Conservation (phyloP, 1,140 invertebrate species). For the Vanessa atalanta region DNA sequence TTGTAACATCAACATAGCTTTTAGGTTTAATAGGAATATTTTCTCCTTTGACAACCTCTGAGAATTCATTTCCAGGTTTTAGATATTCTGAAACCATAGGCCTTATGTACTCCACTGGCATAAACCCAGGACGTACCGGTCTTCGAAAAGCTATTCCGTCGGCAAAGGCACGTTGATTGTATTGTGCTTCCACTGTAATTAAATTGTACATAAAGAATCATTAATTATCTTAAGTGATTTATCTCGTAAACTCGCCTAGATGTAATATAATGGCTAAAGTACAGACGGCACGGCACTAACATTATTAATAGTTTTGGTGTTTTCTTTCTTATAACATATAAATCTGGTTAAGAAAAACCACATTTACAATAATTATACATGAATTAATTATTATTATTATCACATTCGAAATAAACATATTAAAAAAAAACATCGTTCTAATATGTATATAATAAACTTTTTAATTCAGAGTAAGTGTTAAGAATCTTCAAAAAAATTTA, state of each 20-base stretch:
- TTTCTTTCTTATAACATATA: background rate
- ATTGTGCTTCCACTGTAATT: constrained; percentile 20
- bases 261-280: no score
- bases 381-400: no score
- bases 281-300: background rate
- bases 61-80: background rate
- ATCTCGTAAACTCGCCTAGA: no score
- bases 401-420: no score
- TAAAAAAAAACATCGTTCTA: no score
- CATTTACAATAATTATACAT: no score
- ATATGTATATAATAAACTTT: no score
- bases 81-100: background rate
- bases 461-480: background rate
- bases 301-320: constrained; percentile 13
- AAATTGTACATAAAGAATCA: background rate
- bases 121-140: constrained; percentile 9
- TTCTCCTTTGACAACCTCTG: constrained; percentile 1
- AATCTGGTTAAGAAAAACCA: no score
- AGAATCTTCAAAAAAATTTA: background rate
- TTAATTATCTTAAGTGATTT: background rate
- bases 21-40: background rate
- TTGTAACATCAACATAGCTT: background rate
- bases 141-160: constrained; percentile 23
- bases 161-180: background rate
- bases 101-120: background rate